Evolutionary conservation across 2,888 invertebrate species (phyloP), one percentile per base, ranked within the genome.

Genomic region (Nesidiocoris tenuis): DNA sequence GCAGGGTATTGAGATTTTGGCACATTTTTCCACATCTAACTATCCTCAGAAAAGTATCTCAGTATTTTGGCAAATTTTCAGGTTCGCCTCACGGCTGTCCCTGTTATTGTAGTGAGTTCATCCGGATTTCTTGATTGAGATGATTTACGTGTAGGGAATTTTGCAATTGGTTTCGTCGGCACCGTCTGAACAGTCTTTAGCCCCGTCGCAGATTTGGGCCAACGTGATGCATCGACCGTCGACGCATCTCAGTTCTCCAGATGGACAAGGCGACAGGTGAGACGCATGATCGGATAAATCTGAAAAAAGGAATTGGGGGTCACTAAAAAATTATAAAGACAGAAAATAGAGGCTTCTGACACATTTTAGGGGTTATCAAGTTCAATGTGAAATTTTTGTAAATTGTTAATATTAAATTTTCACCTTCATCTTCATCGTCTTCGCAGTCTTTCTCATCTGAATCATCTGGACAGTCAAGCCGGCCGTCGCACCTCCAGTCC

Each of bases 161-260:
- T 75, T 57, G 83, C 95, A 95, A 83, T 91, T 89, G 24, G 85
- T 84, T 83, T 95, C 95, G 84, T 95, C 95, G 16, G 90, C 89
- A 79, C 86, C 88, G 83, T 93, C 93, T 0, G 86, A 86, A 84
- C 95, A 95, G 81, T 95, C 90, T 79, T 87, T 84, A 72, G 85
- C 84, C 54, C 91, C 93, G 85, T 95, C 93, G 84, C 95, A 95
- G 78, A 95, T 87, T 80, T 89, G 88, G 54, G 90, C 89, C 0
- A 94, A 93, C 72, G 85, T 84, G 78, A 90, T 87, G 83, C 95
- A 95, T 81, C 89, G 87, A 7, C 87, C 88, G 83, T 90, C 90
- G 77, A 85, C 84, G 85, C 95, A 95, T 84, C 94, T 94, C 85
- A 91, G 94, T 84, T 94, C 91, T 0, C 94, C 94, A 12, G 93